Evolutionary conservation across 2,113 vertebrate genomes (phyloP), one percentile per base, ranked within the genome.

Genomic region (Lagopus leucura): DNA sequence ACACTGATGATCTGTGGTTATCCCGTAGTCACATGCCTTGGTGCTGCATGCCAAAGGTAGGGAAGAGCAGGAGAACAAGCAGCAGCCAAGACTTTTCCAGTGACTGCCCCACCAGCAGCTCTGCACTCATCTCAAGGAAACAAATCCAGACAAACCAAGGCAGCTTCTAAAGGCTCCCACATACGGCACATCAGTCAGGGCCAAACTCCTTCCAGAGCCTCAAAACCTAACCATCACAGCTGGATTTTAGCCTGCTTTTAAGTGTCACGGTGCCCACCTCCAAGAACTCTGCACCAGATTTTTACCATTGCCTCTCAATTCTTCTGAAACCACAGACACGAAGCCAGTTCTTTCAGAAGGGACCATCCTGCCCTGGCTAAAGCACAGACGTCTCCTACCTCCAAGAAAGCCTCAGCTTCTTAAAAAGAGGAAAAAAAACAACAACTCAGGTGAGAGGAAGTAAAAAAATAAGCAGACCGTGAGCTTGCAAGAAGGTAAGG

Each of bases 161-260:
- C 0, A 2, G 72, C 36, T 64, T 36, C 76, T 6, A 5, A 28
- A 61, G 55, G 45, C 25, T 36, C 13, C 32, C 0, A 2, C 17
- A 2, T 10, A 7, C 77, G 10, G 6, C 0, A 2, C 4, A 9
- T 16, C 43, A 24, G 28, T 8, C 1, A 1, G 8, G 71, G 32
- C 28, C 38, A 7, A 2, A 5, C 22, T 0, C 13, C 79, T 9
- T 7, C 24, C 17, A 7, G n/a, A 22, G 76, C 81, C 15, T 50
- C 87, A 32, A 21, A 43, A n/a, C 47, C 40, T 20, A 10, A 0
- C 4, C 11, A 18, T 1, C 1, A 2, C 4, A 21, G 66, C 36
- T 12, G 0, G 16, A 13, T 20, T 3, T 5, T 16, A 8, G 6
- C 61, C 47, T 3, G 9, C 6, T 1, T 28, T 20, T 19, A 10